Evolutionary conservation across 2,113 vertebrate genomes (phyloP).

Genomic region (Psittacus erithacus): DNA sequence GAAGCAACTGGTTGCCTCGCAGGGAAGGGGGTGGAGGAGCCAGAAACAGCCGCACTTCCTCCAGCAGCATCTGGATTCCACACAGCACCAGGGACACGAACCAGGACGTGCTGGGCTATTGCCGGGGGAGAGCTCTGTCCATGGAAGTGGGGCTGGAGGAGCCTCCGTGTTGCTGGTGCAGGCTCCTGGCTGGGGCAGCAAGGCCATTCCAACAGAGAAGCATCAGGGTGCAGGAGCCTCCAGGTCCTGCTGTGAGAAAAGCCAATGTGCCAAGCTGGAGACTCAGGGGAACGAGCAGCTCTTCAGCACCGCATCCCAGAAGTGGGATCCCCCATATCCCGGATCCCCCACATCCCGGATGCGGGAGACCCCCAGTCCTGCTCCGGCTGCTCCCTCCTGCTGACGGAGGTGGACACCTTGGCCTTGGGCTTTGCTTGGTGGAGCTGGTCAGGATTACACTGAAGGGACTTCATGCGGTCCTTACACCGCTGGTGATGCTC

Average conservation of each 20-base stretch:
- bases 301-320: rapidly evolving
- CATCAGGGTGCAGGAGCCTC: no score
- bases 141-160: not conserved
- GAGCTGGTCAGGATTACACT: not conserved
- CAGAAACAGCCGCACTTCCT: not conserved
- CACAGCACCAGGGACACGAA: not conserved
- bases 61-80: not conserved
- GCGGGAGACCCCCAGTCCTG: not conserved
- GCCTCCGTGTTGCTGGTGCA: not conserved
- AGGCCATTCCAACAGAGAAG: not conserved
- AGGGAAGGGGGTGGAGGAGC: not conserved
- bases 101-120: not conserved
- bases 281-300: not conserved
- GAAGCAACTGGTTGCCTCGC: not conserved
- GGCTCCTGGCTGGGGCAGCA: not conserved
- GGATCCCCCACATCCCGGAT: not conserved
- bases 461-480: not conserved
- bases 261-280: rapidly evolving
- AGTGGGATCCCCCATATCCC: not conserved
- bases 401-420: not conserved
- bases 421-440: not conserved
- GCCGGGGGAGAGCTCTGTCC: not conserved
- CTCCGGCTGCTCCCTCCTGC: not conserved
- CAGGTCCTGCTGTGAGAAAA: no score
- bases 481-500: not conserved